Evolutionary conservation across 2,888 invertebrate genomes (phyloP), one percentile per base, ranked within the genome.

Genomic region (Erynnis tages): DNA sequence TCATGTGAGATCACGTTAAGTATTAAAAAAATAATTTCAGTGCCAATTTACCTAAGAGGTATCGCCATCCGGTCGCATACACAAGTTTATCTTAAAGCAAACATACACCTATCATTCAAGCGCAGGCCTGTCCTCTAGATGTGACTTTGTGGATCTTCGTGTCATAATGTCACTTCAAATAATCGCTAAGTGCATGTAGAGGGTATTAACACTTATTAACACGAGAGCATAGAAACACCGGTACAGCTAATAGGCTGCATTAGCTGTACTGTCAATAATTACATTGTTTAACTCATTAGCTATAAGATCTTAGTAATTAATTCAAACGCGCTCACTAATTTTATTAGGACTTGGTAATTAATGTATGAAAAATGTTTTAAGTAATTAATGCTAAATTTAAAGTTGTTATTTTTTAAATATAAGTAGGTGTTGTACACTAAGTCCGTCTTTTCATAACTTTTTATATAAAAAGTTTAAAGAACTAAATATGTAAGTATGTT

Each of bases 111-210:
- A 41, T 21, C 49, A 34, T 35, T 43, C 49, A 34, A 47, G 37
- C 37, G 29, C 40, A 27, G n/a, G 13, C 29, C 13, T 25, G 48
- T 48, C 48, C 49, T 50, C 41, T 50, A 34, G 17, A 43, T 27
- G 41, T 40, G 48, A 49, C 48, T 47, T 47, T 49, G 48, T 49
- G 41, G 40, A 41, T 14, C 29, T 49, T 16, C 23, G 29, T 49
- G 49, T 49, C 49, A 49, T 16, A 49, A 25, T 34, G 49, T 49
- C 49, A 37, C 14, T 25, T 35, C 11, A 27, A 41, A 17, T 40
- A 37, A 45, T 29, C 47, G 37, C 37, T 37, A 40, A 17, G n/a
- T 40, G 43, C 19, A 5, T 16, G 27, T 41, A 29, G 23, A 27
- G 43, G 43, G 29, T 13, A 43, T 27, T 43, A 17, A 43, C 29